phyloP scores from a whole-genome alignment of 2,888 invertebrate species.

The Eupelmus urozonus region DNA sequence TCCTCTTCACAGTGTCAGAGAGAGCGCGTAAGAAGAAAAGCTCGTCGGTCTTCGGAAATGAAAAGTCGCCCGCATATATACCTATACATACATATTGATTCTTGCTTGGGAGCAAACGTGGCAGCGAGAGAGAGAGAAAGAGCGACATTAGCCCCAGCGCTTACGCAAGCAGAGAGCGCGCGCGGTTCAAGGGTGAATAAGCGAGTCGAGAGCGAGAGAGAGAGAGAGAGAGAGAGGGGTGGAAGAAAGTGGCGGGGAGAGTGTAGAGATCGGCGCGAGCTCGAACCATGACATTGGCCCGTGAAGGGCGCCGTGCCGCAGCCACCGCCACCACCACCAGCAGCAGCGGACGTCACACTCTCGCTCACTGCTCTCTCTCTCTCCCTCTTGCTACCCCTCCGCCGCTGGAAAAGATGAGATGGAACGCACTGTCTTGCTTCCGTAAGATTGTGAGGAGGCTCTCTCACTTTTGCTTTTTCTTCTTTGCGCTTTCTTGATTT shows the following conservation, averaged over 20 bases:
- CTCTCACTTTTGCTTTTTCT: background rate
- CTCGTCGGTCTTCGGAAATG: slow-evolving; percentile 15
- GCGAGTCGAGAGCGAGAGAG: background rate
- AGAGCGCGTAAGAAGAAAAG: background rate
- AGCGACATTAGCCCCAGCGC: too few species aligned
- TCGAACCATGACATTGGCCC: slow-evolving; percentile 59
- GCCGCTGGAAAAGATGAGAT: too few species aligned
- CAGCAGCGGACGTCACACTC: slow-evolving; percentile 1
- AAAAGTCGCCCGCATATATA: slow-evolving; percentile 34
- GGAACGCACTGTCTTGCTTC: too few species aligned
- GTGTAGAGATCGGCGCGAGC: background rate
- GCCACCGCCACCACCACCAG: background rate
- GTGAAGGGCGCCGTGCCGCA: slow-evolving; percentile 40
- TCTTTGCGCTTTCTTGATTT: too few species aligned
- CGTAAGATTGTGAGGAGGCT: too few species aligned
- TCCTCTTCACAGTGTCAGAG: too few species aligned
- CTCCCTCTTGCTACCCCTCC: background rate
- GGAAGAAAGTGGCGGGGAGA: background rate
- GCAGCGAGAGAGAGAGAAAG: background rate
- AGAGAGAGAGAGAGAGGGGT: slow-evolving; percentile 32
- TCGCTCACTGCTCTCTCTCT: background rate
- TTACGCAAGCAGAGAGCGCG: slow-evolving; percentile 11
- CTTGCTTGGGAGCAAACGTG: too few species aligned
- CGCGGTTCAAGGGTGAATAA: slow-evolving; percentile 49
- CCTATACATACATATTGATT: background rate